Base-by-base conservation (phyloP, 1,140 invertebrate species). In the Melitaea cinxia region DNA sequence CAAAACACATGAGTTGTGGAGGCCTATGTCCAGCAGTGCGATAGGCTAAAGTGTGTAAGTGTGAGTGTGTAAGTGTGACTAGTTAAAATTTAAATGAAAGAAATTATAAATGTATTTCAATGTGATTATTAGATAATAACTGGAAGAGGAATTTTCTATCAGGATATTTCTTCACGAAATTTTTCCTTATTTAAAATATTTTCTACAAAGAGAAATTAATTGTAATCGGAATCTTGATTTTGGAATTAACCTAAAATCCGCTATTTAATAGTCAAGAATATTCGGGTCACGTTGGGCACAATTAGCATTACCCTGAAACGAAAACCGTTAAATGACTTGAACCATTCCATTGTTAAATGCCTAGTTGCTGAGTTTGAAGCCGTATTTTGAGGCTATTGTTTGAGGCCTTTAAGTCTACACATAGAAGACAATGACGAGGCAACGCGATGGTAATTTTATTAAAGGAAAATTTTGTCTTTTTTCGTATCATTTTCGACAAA, bases 311-410 rank as follows among this genome's bases (percentile, higher is more conserved):
- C 59, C 26, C n/a, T 35, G 35, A 50, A 45, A 39, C 28, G 58
- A 59, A 59, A 62, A 33, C 59, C 37, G 59, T 49, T 42, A 62
- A 62, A 62, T 62, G 59, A 61, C 59, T 62, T 24, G 37, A 21
- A 53, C 59, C 21, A 30, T 54, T 62, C 47, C 26, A 62, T 62
- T 62, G 59, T 62, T 62, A 39, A 62, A 42, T 35, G 49, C 49
- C 49, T 45, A 53, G 59, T 42, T 21, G 49, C 50, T 23, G 54
- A 26, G 37, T 50, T 50, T 60, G 24, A 53, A 19, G 37, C 50
- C 33, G 14, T 45, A 62, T 54, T 62, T 50, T 21, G 35, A 42
- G 24, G 47, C 50, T 14, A 62, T 62, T 62, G 59, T 62, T 19
- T 28, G 37, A 42, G 37, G 42, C 5, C 42, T 47, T 47, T 47